These are phyloP conservation scores for Toxotes jaculatrix DNA, from an alignment of 2,113 vertebrate genomes.

Conservation along the genomic window DNA sequence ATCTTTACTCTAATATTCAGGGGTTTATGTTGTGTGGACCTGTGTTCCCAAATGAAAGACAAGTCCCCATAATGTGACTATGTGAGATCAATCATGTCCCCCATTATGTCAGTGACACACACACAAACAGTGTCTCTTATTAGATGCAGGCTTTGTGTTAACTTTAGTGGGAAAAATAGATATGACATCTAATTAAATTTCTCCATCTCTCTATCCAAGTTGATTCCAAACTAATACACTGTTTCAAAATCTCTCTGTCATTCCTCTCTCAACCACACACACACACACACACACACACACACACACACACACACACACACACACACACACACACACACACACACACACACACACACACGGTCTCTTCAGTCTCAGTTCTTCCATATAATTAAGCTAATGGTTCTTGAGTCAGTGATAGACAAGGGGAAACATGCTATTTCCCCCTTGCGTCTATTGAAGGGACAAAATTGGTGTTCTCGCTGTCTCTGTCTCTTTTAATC, in stretches of 20 bases:
- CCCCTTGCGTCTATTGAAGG: conserved; percentile 51
- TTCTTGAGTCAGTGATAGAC: conserved; percentile 78
- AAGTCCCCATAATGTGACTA: not conserved
- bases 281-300: conserved; percentile 7
- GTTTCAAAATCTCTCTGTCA: conserved; percentile 13
- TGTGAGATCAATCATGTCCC: not conserved
- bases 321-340: conserved; percentile 7
- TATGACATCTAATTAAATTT: conserved; percentile 33
- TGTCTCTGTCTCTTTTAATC: conserved; percentile 48
- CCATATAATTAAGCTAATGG: conserved; percentile 79
- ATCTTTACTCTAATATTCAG: not conserved
- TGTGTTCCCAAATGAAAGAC: not conserved
- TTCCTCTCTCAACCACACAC: not conserved
- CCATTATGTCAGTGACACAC: not conserved
- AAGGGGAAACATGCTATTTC: conserved; percentile 76
- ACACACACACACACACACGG: conserved; percentile 11
- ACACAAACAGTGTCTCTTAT: not conserved
- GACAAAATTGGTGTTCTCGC: conserved; percentile 61
- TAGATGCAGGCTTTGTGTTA: conserved; percentile 30
- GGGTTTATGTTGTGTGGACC: not conserved
- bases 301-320: conserved; percentile 7
- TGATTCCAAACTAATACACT: conserved; percentile 42
- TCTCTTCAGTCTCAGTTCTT: conserved; percentile 50
- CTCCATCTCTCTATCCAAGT: conserved; percentile 40
- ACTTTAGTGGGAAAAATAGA: not conserved